phyloP scores from a whole-genome alignment of 2,797 vertebrate genomes.

The Anabacerthia variegaticeps region DNA sequence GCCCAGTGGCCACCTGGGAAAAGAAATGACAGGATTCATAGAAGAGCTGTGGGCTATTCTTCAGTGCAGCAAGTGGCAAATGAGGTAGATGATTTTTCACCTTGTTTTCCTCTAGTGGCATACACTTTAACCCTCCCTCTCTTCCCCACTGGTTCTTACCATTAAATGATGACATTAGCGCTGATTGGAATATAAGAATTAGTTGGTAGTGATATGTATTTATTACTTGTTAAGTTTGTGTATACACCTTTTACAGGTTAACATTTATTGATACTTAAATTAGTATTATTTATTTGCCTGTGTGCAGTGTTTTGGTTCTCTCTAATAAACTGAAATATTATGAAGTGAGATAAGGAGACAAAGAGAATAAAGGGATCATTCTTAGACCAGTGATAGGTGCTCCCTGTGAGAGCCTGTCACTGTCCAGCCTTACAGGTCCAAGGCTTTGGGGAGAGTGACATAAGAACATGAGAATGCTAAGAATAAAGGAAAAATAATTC shows the following conservation, averaged over 20 bases:
- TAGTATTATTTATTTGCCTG: not conserved
- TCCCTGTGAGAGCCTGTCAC: not conserved
- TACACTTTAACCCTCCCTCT: not conserved
- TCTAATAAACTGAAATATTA: not conserved
- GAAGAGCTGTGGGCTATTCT: not conserved
- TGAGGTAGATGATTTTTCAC: not conserved
- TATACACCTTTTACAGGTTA: not conserved
- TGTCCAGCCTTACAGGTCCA: not conserved
- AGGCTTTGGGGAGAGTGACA: not conserved
- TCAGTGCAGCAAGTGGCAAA: too few relatives aligned
- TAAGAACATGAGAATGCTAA: not conserved
- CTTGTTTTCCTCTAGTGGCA: not conserved
- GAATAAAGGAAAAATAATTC: not conserved
- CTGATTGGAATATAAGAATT: not conserved
- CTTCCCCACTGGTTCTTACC: not conserved
- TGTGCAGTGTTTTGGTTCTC: not conserved
- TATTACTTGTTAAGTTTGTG: not conserved
- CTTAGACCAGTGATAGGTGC: not conserved
- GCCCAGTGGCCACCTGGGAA: not conserved
- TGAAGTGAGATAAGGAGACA: not conserved
- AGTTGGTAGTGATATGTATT: not conserved
- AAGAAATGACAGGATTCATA: not conserved
- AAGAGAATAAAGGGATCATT: not conserved
- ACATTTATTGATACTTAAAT: not conserved
- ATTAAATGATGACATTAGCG: fast-evolving